Evolutionary conservation across 2,797 vertebrate genomes (phyloP).

Genomic region (Chaunax sp.): DNA sequence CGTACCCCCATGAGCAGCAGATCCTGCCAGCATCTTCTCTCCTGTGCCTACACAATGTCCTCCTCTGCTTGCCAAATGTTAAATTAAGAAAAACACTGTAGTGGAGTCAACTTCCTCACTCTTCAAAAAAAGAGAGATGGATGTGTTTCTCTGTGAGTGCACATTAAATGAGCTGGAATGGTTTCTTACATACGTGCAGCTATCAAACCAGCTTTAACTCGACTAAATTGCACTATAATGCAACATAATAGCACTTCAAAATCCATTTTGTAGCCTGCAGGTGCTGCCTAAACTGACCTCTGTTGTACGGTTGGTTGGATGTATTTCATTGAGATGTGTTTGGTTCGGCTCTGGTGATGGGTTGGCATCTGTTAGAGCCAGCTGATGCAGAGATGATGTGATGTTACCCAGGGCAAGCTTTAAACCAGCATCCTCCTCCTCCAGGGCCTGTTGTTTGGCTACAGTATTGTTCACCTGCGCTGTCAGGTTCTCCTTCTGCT

Average conservation of each 20-base stretch:
- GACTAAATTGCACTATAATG: constrained; percentile 18
- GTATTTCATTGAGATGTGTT: constrained; percentile 53
- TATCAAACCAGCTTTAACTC: constrained; percentile 11
- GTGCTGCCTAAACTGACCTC: constrained; percentile 64
- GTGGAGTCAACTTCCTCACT: constrained; percentile 47
- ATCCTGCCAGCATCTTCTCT: constrained; percentile 48
- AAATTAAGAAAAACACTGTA: constrained; percentile 42
- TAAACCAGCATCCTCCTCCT: constrained; percentile 55
- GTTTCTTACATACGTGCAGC: constrained; percentile 14
- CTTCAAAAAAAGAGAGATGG: constrained; percentile 14
- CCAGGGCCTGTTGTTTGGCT: constrained; percentile 59
- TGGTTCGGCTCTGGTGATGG: constrained; percentile 38
- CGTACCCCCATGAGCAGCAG: constrained; percentile 32
- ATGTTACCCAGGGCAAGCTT: constrained; percentile 61
- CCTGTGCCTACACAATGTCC: constrained; percentile 41
- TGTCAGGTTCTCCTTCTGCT: constrained; percentile 78
- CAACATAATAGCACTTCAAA: constrained; percentile 13
- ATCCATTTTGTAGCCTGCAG: constrained; percentile 11
- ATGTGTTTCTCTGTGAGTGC: constrained; percentile 10
- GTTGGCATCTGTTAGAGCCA: constrained; percentile 57
- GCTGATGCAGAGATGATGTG: constrained; percentile 71
- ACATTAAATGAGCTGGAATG: constrained; percentile 25
- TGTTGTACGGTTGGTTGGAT: constrained; percentile 41
- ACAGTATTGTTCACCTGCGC: constrained; percentile 68
- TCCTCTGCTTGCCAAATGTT: constrained; percentile 57